These are phyloP conservation scores for Catostylus mosaicus DNA, from an alignment of 30 jellyfish, hydroid and myxozoan species.

Conservation along the genomic window DNA sequence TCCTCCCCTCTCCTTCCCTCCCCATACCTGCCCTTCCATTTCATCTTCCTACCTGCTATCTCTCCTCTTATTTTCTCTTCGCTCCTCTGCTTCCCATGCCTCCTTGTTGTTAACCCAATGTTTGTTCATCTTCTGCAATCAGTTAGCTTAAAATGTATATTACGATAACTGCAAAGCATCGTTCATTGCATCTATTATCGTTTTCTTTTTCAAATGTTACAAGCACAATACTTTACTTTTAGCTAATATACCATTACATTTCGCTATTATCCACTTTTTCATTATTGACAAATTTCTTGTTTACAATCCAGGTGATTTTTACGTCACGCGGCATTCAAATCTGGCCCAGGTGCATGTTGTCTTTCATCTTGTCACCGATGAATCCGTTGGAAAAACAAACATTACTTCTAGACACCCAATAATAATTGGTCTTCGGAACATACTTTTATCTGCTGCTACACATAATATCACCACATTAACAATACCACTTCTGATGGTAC, in stretches of 20 bases:
- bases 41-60: not conserved
- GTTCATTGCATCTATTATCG: too few species aligned
- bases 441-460: slow-evolving; percentile 91
- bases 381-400: slow-evolving; percentile 59
- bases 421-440: slow-evolving; percentile 85
- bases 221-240: too few species aligned
- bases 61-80: not conserved
- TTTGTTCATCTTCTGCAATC: too few species aligned
- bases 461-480: slow-evolving; percentile 84
- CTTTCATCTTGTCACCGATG: slow-evolving; percentile 93
- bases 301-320: slow-evolving; percentile 75
- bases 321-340: slow-evolving; percentile 93
- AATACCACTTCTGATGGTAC: slow-evolving; percentile 85
- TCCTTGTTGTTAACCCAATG: too few species aligned
- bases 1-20: not conserved
- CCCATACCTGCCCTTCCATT: not conserved
- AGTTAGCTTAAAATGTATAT: too few species aligned
- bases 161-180: too few species aligned
- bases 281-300: not conserved
- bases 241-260: too few species aligned
- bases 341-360: slow-evolving; percentile 93
- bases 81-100: not conserved
- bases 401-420: slow-evolving; percentile 93
- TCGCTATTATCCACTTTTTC: too few species aligned
- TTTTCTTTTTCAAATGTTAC: too few species aligned